phyloP scores from a whole-genome alignment of 2,888 invertebrate genomes.

The Epirrhoe alternata region DNA sequence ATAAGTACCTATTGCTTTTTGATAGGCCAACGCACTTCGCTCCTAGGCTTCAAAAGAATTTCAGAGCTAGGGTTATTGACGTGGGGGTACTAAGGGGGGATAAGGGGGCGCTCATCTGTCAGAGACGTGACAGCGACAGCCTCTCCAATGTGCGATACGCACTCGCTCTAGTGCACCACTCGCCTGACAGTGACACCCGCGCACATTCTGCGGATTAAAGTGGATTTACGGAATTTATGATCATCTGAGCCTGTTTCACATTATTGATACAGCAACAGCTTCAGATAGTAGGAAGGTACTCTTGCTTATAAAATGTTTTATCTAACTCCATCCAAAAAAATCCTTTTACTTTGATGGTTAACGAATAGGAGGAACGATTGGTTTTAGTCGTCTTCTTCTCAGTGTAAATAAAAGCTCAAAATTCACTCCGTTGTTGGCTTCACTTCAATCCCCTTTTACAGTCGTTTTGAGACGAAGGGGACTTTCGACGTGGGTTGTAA shows the following conservation, averaged over 20 bases:
- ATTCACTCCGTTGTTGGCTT: conserved; percentile 64
- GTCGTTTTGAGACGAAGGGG: conserved; percentile 58
- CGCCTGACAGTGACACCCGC: conserved; percentile 42
- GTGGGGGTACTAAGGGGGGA: conserved; percentile 6
- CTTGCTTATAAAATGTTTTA: too few relatives aligned
- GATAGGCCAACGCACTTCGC: conserved; percentile 14
- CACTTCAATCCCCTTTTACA: conserved; percentile 56
- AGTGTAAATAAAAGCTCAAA: conserved; percentile 68
- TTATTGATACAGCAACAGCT: background rate
- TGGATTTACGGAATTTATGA: conserved; percentile 14
- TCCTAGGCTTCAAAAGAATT: conserved; percentile 14
- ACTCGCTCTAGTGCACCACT: conserved; percentile 51
- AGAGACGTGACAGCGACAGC: conserved; percentile 54
- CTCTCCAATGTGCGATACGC: conserved; percentile 58
- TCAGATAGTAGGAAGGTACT: background rate
- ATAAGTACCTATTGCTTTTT: conserved; percentile 11
- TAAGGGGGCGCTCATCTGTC: conserved; percentile 44
- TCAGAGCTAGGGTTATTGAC: conserved; percentile 22
- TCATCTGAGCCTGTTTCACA: conserved; percentile 6
- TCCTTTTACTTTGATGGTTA: too few relatives aligned
- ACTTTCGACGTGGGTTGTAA: conserved; percentile 29
- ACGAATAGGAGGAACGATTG: background rate
- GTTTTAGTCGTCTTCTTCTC: conserved; percentile 54
- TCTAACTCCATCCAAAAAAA: too few relatives aligned
- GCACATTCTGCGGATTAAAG: conserved; percentile 33